Evolutionary conservation across 2,113 vertebrate genomes (phyloP).

Genomic region (Mobula birostris): DNA sequence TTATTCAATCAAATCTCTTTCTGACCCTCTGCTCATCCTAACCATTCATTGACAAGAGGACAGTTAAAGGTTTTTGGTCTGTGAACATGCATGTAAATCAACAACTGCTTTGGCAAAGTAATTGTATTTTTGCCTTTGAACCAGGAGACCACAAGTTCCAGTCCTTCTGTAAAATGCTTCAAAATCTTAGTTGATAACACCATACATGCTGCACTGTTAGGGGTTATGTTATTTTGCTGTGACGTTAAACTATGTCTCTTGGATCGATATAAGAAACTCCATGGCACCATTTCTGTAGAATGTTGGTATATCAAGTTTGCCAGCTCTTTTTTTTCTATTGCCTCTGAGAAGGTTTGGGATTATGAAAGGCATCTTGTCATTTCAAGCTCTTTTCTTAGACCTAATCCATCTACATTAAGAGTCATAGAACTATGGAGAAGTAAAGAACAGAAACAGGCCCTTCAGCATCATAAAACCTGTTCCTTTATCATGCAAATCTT

Average conservation of each 20-base stretch:
- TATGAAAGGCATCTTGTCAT: background rate
- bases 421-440: too few species aligned
- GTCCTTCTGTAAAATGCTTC: too few species aligned
- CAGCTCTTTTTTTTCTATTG: background rate
- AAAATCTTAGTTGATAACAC: too few species aligned
- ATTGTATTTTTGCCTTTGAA: too few species aligned
- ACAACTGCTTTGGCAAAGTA: too few species aligned
- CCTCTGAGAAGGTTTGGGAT: background rate
- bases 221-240: background rate
- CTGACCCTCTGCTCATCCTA: too few species aligned
- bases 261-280: background rate
- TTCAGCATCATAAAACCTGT: background rate
- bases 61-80: too few species aligned
- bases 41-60: too few species aligned
- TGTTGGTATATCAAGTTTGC: background rate
- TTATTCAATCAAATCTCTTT: too few species aligned
- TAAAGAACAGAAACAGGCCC: too few species aligned
- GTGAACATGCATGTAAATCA: too few species aligned
- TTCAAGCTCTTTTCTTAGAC: background rate
- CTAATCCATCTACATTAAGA: background rate
- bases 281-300: background rate
- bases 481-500: background rate
- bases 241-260: background rate
- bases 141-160: too few species aligned
- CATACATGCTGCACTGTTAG: background rate